Evolutionary conservation across 2,113 vertebrate genomes (phyloP).

Genomic region (Callithrix jacchus): DNA sequence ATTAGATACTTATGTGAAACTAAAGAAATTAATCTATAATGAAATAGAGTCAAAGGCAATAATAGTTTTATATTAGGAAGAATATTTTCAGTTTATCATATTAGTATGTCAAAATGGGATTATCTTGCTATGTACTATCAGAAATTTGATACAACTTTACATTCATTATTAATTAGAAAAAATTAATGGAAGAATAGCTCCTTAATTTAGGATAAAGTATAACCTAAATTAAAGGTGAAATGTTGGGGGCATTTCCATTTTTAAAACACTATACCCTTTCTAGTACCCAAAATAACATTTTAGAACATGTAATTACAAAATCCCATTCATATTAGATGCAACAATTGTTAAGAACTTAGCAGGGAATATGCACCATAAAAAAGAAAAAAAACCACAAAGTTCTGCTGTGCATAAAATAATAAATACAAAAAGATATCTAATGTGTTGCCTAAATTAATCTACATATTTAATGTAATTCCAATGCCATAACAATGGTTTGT

Average conservation of each 20-base stretch:
- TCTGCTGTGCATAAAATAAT: neutral
- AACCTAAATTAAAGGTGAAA: neutral
- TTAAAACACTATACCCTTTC: neutral
- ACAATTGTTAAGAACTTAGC: neutral
- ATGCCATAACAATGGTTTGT: neutral
- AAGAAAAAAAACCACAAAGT: neutral
- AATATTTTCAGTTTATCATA: neutral
- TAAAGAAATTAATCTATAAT: conserved; percentile 26
- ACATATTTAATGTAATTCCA: neutral
- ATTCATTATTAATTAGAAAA: neutral
- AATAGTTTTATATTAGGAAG: neutral
- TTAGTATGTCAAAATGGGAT: neutral
- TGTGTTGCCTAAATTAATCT: neutral
- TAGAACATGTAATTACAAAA: neutral
- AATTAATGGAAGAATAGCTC: neutral
- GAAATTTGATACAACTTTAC: neutral
- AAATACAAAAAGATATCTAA: neutral
- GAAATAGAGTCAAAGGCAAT: neutral
- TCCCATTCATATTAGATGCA: neutral
- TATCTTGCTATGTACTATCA: neutral
- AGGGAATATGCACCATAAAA: neutral
- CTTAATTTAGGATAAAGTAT: neutral
- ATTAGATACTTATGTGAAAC: neutral
- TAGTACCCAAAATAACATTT: neutral
- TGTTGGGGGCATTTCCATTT: neutral